Base-by-base conservation (phyloP, 2,888 invertebrate genomes). In the Galerucella pusilla region DNA sequence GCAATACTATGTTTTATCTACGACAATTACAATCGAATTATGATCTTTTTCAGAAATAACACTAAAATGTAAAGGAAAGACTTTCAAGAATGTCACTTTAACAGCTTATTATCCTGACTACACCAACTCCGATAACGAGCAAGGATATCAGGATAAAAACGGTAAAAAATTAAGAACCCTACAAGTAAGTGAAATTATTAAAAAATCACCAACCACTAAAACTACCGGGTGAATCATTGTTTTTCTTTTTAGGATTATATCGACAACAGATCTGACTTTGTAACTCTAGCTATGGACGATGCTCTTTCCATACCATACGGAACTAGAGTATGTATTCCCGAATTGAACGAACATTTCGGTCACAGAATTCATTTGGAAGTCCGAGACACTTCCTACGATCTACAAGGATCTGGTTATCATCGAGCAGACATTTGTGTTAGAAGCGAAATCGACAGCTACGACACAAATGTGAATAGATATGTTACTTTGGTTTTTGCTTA, bases 391-490 rank as follows among this genome's bases (percentile, higher is more conserved):
- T 88, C 88, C 9, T 81, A 81, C 2, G 87, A 89, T 82, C 80
- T 89, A 66, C 78, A 78, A 49, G 87, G 85, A 20, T 84, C 81
- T 67, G 87, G 87, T 28, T 89, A 86, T 78, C 83, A 83, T 6
- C 87, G 89, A 78, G 86, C 89, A 6, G 90, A 90, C 71, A 87
- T 90, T 80, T 90, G 90, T 77, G 90, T 90, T 2, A 85, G 90
- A 73, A 86, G 88, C 1, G 90, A 90, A 81, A 87, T 87, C 46
- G 90, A 90, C 78, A 90, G 89, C 80, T 90, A 90, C 72, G 90
- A 90, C 79, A 82, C 81, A 16, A 85, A 83, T n/a, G 89, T 90
- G 6, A 90, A 90, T 78, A 83, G 86, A 79, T 69, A 83, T 59
- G 88, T 89, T 14, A 89, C 89, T n/a, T 79, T 88, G 57, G 83